Evolutionary conservation across 2,888 invertebrate species (phyloP).

Genomic region (Branchellion lobata): DNA sequence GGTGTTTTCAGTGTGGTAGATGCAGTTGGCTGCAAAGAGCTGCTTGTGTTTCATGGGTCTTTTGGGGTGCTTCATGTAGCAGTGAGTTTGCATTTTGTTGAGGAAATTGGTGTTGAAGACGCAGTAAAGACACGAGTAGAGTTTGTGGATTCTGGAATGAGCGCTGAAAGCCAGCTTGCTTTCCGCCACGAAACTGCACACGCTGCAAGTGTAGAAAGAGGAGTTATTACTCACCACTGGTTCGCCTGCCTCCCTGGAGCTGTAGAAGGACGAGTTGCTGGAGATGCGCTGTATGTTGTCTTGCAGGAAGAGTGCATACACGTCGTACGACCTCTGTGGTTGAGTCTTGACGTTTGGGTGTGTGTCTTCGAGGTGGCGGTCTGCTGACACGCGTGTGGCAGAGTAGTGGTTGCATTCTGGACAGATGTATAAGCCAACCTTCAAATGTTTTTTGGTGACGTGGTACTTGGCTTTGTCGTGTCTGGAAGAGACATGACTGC

Average conservation of each 20-base stretch:
- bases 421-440: slow-evolving; percentile 47
- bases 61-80: slow-evolving; percentile 43
- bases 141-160: slow-evolving; percentile 36
- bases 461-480: slow-evolving; percentile 48
- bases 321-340: slow-evolving; percentile 26
- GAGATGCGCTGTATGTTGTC: slow-evolving; percentile 23
- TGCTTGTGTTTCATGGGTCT: slow-evolving; percentile 3
- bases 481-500: slow-evolving; percentile 40
- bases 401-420: slow-evolving; percentile 44
- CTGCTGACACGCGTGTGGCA: slow-evolving; percentile 41
- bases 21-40: background rate
- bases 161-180: slow-evolving; percentile 27
- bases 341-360: slow-evolving; percentile 7
- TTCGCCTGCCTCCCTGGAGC: background rate
- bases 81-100: slow-evolving; percentile 47
- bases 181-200: slow-evolving; percentile 33
- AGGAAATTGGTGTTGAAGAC: slow-evolving; percentile 40
- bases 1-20: background rate
- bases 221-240: background rate
- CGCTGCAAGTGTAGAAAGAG: slow-evolving; percentile 8
- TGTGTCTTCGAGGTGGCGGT: slow-evolving; percentile 42
- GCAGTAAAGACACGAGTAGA: slow-evolving; percentile 48
- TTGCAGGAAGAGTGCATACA: slow-evolving; percentile 30
- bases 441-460: slow-evolving; percentile 47
- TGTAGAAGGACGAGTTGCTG: background rate